These are phyloP conservation scores for Lipophrys pholis DNA, from an alignment of 2,113 vertebrate genomes.

Conservation along the genomic window DNA sequence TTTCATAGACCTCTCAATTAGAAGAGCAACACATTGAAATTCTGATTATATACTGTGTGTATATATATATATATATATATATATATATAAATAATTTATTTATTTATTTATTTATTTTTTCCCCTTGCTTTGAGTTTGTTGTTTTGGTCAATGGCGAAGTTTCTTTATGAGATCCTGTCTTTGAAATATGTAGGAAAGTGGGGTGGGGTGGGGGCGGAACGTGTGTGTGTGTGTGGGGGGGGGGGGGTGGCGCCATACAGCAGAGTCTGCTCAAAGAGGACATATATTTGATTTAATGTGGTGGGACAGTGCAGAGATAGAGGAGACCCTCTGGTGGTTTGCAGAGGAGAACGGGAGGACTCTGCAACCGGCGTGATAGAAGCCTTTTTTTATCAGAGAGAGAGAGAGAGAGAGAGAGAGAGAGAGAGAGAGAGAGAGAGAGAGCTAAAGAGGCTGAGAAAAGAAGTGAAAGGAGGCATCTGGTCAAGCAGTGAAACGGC, in stretches of 20 bases:
- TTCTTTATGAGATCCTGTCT: slow-evolving; percentile 29
- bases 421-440: slow-evolving; percentile 9
- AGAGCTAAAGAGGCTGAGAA: slow-evolving; percentile 37
- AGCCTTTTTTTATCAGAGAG: slow-evolving; percentile 56
- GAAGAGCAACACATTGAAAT: no score
- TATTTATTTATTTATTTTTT: no score
- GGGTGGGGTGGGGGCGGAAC: slow-evolving; percentile 20
- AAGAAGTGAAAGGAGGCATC: slow-evolving; percentile 51
- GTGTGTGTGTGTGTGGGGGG: slow-evolving; percentile 3
- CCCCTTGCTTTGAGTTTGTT: not conserved
- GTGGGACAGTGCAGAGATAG: slow-evolving; percentile 62
- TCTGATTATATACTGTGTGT: no score
- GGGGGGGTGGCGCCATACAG: slow-evolving; percentile 25
- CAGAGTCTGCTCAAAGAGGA: slow-evolving; percentile 44
- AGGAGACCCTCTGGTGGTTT: slow-evolving; percentile 64
- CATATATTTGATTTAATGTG: slow-evolving; percentile 70
- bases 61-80: no score
- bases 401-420: slow-evolving; percentile 22
- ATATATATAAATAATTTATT: no score
- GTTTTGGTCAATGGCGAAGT: not conserved
- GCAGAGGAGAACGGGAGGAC: slow-evolving; percentile 64
- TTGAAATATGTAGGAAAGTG: slow-evolving; percentile 24
- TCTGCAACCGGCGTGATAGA: slow-evolving; percentile 56
- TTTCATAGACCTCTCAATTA: no score
- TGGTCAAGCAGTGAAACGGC: slow-evolving; percentile 56